A percentile compares a stretch with the other conserved stretches of the same genome.
Evolutionary conservation across 2,888 invertebrate species (phyloP).

Genomic region (Pilophorus perplexus): DNA sequence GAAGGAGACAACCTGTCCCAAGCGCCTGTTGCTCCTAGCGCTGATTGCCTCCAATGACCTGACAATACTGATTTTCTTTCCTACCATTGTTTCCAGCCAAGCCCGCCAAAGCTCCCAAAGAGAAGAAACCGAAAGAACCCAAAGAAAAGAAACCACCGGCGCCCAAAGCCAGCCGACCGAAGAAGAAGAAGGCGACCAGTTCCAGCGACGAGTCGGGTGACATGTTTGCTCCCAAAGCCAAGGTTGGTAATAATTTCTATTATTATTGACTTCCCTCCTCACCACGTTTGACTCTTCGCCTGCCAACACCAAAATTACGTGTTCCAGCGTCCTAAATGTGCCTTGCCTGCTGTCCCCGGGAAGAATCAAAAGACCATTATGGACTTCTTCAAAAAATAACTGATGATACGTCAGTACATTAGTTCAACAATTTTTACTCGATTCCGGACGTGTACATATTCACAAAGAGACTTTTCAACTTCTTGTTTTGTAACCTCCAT

Average conservation of each 20-base stretch:
- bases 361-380: background rate
- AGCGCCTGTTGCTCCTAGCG: background rate
- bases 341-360: background rate
- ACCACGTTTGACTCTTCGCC: too few species aligned
- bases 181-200: slow-evolving; percentile 11
- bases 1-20: too few species aligned
- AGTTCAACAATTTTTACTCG: too few species aligned
- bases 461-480: too few species aligned
- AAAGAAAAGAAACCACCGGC: slow-evolving; percentile 33
- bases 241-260: background rate
- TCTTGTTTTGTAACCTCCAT: too few species aligned
- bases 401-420: too few species aligned
- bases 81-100: slow-evolving; percentile 7
- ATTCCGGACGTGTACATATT: too few species aligned
- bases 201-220: slow-evolving; percentile 13
- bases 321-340: background rate
- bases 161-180: background rate
- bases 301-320: too few species aligned
- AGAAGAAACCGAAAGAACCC: slow-evolving; percentile 34
- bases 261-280: background rate
- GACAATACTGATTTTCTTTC: background rate
- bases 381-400: background rate
- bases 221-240: slow-evolving; percentile 29
- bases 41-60: background rate
- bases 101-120: slow-evolving; percentile 16